Conservation (phyloP, 1,140 invertebrate genomes). For the Danaus plexippus region DNA sequence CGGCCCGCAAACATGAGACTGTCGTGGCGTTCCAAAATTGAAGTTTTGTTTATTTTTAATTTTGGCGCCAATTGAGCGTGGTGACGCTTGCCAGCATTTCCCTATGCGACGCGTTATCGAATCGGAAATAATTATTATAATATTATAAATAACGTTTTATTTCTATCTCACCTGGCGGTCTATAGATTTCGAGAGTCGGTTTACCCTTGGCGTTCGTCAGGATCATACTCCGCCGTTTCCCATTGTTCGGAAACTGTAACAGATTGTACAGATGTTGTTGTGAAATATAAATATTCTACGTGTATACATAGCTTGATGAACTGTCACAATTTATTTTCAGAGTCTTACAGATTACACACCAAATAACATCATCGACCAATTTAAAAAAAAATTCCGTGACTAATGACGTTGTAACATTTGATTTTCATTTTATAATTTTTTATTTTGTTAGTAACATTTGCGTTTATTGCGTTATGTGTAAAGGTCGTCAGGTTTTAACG, state of each 20-base stretch:
- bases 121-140: constrained; percentile 21
- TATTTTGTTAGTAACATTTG: constrained; percentile 10
- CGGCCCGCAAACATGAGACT: constrained; percentile 56
- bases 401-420: too few relatives aligned
- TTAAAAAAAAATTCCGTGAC: constrained; percentile 20
- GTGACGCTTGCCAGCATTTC: constrained; percentile 48
- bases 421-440: too few relatives aligned
- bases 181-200: constrained; percentile 88
- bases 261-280: not conserved
- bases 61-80: constrained; percentile 60
- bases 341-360: constrained; percentile 9
- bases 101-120: constrained; percentile 16
- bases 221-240: constrained; percentile 72
- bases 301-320: constrained; percentile 23
- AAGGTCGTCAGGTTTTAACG: constrained; percentile 26
- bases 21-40: constrained; percentile 63
- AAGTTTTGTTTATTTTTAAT: constrained; percentile 69
- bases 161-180: constrained; percentile 82
- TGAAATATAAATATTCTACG: constrained; percentile 6
- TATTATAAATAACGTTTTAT: constrained; percentile 14
- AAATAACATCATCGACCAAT: constrained; percentile 35
- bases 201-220: constrained; percentile 76
- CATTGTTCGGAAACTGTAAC: constrained; percentile 67
- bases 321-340: constrained; percentile 42
- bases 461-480: constrained; percentile 13